Evolutionary conservation across 2,888 invertebrate species (phyloP).

Genomic region (Himalopsyche japonica): DNA sequence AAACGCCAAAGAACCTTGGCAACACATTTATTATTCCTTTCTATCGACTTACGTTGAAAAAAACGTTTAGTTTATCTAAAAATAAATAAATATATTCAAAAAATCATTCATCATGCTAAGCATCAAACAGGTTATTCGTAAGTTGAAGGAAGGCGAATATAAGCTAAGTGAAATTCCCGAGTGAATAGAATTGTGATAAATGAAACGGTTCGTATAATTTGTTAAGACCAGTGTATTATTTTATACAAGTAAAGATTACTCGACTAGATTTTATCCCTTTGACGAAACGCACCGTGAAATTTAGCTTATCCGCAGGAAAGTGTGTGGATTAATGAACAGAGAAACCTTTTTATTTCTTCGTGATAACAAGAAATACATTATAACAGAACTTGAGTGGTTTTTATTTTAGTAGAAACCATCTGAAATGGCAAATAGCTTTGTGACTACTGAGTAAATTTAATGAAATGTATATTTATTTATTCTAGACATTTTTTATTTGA

Average conservation of each 20-base stretch:
- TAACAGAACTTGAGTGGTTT: background rate
- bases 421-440: too few relatives aligned
- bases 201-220: constrained; percentile 30
- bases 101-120: background rate
- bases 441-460: too few relatives aligned
- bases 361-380: background rate
- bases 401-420: background rate
- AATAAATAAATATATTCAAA: too few relatives aligned
- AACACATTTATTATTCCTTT: too few relatives aligned
- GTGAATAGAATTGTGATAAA: constrained; percentile 34
- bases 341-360: constrained; percentile 3
- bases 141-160: background rate
- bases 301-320: constrained; percentile 11
- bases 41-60: too few relatives aligned
- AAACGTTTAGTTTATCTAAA: too few relatives aligned
- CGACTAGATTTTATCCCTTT: background rate
- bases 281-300: constrained; percentile 7
- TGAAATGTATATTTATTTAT: too few relatives aligned
- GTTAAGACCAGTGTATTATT: constrained; percentile 34
- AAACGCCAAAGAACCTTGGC: too few relatives aligned
- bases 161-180: constrained; percentile 18
- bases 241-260: constrained; percentile 18
- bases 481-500: too few relatives aligned
- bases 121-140: background rate
- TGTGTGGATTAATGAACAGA: constrained; percentile 8